phyloP scores from a whole-genome alignment of 30 jellyfish, hydroid and myxozoan genomes.

The Aurelia sp. region DNA sequence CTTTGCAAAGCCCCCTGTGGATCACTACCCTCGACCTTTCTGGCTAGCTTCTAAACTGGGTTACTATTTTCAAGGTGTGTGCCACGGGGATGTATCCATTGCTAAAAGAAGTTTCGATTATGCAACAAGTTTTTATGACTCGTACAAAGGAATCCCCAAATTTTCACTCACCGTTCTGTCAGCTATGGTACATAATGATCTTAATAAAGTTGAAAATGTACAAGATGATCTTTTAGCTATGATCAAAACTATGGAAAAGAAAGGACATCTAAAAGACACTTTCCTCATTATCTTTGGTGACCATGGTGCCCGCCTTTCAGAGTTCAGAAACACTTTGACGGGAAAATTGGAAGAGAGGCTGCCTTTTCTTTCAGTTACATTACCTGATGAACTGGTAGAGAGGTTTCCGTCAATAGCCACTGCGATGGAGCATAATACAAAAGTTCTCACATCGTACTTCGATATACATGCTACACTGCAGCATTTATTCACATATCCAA shows the following conservation, averaged over 20 bases:
- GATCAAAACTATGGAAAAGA: slow-evolving; percentile 11
- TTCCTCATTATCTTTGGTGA: slow-evolving; percentile 75
- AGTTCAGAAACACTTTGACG: slow-evolving; percentile 74
- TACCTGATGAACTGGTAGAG: slow-evolving; percentile 33
- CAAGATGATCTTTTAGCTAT: slow-evolving; percentile 57
- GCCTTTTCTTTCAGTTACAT: slow-evolving; percentile 76
- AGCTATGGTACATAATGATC: slow-evolving; percentile 58
- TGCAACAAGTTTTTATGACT: slow-evolving; percentile 20
- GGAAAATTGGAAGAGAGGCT: slow-evolving; percentile 92
- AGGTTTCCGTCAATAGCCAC: slow-evolving; percentile 23
- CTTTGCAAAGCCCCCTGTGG: slow-evolving; percentile 69
- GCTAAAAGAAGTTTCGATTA: slow-evolving; percentile 54
- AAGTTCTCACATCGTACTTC: slow-evolving; percentile 77
- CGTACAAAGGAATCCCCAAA: slow-evolving; percentile 51
- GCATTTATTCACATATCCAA: slow-evolving; percentile 60
- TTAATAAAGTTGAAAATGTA: slow-evolving; percentile 19
- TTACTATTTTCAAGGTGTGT: slow-evolving; percentile 16
- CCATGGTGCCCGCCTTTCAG: slow-evolving; percentile 83
- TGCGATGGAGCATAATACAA: slow-evolving; percentile 60
- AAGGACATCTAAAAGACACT: slow-evolving; percentile 52
- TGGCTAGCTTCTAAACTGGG: slow-evolving; percentile 63
- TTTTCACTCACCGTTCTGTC: slow-evolving; percentile 54
- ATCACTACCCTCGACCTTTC: slow-evolving; percentile 76
- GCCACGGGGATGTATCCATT: slow-evolving; percentile 55
- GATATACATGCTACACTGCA: slow-evolving; percentile 77